Base-by-base conservation (phyloP, 2,113 vertebrate genomes). In the Monarcha castaneiventris region DNA sequence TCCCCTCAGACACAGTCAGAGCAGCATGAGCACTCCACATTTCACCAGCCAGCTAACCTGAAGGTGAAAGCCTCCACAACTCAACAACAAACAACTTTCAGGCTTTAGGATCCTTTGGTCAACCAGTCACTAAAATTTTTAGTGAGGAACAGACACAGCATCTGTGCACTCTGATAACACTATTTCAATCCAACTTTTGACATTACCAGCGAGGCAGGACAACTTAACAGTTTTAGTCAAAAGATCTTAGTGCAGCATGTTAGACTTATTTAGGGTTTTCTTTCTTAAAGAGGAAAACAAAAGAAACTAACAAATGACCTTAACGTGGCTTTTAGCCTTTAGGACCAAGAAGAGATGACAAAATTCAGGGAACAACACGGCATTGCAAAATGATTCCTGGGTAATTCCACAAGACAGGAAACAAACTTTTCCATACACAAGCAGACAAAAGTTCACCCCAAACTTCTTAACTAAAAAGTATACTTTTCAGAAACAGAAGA, bases 11-110 rank as follows among this genome's bases (percentile, higher is more conserved):
- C 33, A 74, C 33, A 91, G 58, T 18, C 26, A 63, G 20, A 75
- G 66, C 25, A 3, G 44, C 62, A 29, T 0, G 1, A 71, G 13
- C 52, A 51, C 56, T 56, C 20, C 0, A 0, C 21, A 27, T 81
- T 71, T 90, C 54, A 59, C 56, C 64, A 93, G 63, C 5, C 56
- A 92, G 35, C 35, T 84, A 68, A 87, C 51, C 35, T 75, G 69
- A 96, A 96, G 93, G 89, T 59, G 44, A 94, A 94, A 95, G 35
- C 39, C 52, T 89, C 68, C 5, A 3, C 74, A 72, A 73, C 54
- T 54, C 16, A 4, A 74, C 46, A 86, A 43, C 30, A 79, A 92
- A 13, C 30, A 96, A 64, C 22, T 74, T 80, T 48, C 33, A 84
- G 68, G 72, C 26, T 55, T 90, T 54, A 64, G 35, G 59, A 93